Evolutionary conservation across 2,113 vertebrate species (phyloP).

Genomic region (Isurus oxyrinchus): DNA sequence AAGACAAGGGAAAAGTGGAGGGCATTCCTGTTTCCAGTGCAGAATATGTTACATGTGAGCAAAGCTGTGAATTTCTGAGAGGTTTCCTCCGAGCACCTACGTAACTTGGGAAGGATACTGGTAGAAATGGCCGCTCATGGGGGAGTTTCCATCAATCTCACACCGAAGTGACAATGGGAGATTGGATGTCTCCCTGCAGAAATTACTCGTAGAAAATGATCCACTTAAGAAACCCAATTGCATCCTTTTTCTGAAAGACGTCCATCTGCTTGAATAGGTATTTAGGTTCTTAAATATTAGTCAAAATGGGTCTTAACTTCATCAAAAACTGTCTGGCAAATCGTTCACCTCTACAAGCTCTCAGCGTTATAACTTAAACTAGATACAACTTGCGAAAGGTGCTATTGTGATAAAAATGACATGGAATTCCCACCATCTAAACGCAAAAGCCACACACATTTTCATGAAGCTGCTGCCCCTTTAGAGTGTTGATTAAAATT

Average conservation of each 20-base stretch:
- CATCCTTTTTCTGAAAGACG: neutral
- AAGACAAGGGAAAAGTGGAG: neutral
- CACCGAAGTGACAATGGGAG: neutral
- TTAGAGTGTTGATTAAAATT: slow-evolving; percentile 6
- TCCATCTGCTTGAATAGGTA: neutral
- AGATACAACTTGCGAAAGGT: neutral
- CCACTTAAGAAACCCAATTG: neutral
- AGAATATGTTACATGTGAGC: too few relatives aligned
- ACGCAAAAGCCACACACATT: neutral
- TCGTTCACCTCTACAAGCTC: neutral
- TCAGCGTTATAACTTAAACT: neutral
- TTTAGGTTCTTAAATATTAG: neutral
- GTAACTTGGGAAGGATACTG: neutral
- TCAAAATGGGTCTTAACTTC: neutral
- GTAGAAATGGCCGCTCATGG: neutral
- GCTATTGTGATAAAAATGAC: neutral
- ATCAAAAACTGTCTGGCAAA: neutral
- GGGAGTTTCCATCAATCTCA: neutral
- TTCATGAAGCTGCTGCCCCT: neutral
- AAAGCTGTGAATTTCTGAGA: neutral
- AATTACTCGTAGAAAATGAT: neutral
- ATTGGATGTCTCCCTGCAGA: neutral
- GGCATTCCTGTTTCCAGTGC: neutral
- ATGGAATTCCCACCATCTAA: neutral
- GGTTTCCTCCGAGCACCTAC: neutral